Conservation (phyloP, 2,888 invertebrate genomes). For the Brachynemurus nebulosus region DNA sequence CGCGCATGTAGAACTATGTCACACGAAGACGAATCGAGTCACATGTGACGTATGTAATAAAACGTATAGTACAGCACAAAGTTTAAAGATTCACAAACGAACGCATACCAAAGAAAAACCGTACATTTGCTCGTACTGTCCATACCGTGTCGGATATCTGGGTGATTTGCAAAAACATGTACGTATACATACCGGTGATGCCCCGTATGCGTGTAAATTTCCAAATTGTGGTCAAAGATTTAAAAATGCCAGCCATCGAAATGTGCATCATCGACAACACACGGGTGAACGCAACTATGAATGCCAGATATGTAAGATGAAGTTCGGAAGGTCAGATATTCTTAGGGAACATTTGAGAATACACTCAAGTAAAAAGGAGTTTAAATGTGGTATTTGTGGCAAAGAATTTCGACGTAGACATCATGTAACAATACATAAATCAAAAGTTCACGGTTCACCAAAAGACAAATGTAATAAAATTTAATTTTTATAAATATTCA, state of each 20-base stretch:
- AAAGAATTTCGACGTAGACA: slow-evolving; percentile 20
- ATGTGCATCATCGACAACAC: slow-evolving; percentile 30
- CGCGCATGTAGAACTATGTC: slow-evolving; percentile 16
- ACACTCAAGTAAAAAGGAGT: slow-evolving; percentile 21
- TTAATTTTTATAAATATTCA: too few relatives aligned
- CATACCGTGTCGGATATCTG: slow-evolving; percentile 18
- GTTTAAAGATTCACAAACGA: slow-evolving; percentile 19
- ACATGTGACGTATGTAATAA: not conserved
- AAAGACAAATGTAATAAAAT: too few relatives aligned
- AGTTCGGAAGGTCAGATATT: slow-evolving; percentile 19
- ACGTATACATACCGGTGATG: slow-evolving; percentile 21
- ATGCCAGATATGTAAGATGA: slow-evolving; percentile 29
- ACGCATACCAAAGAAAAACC: slow-evolving; percentile 20
- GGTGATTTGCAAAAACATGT: slow-evolving; percentile 22
- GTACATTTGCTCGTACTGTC: slow-evolving; percentile 20
- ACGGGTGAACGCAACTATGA: slow-evolving; percentile 32
- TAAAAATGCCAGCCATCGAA: slow-evolving; percentile 20
- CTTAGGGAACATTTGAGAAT: slow-evolving; percentile 21
- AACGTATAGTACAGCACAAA: not conserved
- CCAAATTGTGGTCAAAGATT: slow-evolving; percentile 19
- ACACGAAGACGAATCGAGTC: not conserved
- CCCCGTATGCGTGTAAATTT: slow-evolving; percentile 21
- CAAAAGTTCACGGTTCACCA: not conserved
- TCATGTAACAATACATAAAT: slow-evolving; percentile 19
- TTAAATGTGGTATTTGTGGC: slow-evolving; percentile 18